Evolutionary conservation across 2,797 vertebrate genomes (phyloP).

Genomic region (Chaetodon trifasciatus): DNA sequence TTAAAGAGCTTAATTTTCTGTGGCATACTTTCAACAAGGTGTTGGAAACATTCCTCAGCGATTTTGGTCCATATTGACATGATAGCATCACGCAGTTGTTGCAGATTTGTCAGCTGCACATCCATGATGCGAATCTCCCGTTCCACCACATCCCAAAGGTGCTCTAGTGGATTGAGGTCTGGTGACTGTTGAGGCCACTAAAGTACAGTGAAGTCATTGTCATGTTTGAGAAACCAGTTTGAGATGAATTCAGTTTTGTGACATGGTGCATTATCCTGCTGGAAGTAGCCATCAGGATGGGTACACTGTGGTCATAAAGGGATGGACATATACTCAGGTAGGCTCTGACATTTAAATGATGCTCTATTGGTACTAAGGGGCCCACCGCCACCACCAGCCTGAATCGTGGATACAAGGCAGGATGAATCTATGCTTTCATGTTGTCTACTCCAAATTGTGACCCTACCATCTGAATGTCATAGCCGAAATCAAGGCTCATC

Average conservation of each 20-base stretch:
- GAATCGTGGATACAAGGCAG: too few relatives aligned
- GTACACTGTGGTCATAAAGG: too few relatives aligned
- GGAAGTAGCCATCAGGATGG: not conserved
- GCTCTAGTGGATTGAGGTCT: constrained; percentile 51
- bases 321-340: too few relatives aligned
- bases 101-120: constrained; percentile 75
- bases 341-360: too few relatives aligned
- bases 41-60: not conserved
- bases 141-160: constrained; percentile 63
- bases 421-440: too few relatives aligned
- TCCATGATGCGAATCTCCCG: constrained; percentile 64
- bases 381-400: too few relatives aligned
- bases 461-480: too few relatives aligned
- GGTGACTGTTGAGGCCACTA: constrained; percentile 47
- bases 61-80: constrained; percentile 42
- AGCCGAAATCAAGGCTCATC: too few relatives aligned
- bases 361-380: too few relatives aligned
- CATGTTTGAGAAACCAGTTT: not conserved
- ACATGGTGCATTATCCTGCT: not conserved
- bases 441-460: too few relatives aligned
- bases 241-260: not conserved
- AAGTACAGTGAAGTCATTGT: constrained; percentile 4
- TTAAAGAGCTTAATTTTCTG: too few relatives aligned
- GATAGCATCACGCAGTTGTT: constrained; percentile 51
- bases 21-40: too few relatives aligned